Percentiles rank a stretch among this genome's conserved stretches.
Evolutionary conservation across 2,888 invertebrate genomes (phyloP).

Genomic region (Antitype chi): DNA sequence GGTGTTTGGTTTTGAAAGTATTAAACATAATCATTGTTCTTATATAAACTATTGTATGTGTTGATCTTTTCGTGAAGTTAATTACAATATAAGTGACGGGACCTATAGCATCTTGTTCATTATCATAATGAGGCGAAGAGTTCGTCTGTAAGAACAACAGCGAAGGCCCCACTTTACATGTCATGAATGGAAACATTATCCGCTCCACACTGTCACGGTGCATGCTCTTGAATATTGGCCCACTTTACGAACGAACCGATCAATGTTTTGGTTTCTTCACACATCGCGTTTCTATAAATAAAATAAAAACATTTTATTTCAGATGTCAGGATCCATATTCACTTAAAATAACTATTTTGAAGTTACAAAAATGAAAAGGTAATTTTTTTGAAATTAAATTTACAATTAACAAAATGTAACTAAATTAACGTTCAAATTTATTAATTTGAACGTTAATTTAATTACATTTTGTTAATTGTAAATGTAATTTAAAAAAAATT

Average conservation of each 20-base stretch:
- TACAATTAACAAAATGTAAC: no score
- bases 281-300: neutral
- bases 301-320: no score
- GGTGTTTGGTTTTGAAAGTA: neutral
- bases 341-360: no score
- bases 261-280: neutral
- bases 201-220: neutral
- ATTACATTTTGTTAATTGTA: no score
- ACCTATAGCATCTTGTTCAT: neutral
- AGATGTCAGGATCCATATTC: no score
- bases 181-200: conserved; percentile 1
- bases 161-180: conserved; percentile 11
- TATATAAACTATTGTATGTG: no score
- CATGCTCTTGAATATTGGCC: conserved; percentile 6
- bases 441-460: no score
- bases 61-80: neutral
- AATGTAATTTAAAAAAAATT: no score
- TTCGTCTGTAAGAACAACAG: conserved; percentile 2
- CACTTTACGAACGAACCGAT: conserved; percentile 1
- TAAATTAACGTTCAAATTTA: no score
- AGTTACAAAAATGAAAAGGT: no score
- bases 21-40: neutral
- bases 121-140: neutral
- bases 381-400: no score
- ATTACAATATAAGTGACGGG: neutral